phyloP scores from a whole-genome alignment of 2,113 vertebrate genomes.

The Rhombomys opimus region DNA sequence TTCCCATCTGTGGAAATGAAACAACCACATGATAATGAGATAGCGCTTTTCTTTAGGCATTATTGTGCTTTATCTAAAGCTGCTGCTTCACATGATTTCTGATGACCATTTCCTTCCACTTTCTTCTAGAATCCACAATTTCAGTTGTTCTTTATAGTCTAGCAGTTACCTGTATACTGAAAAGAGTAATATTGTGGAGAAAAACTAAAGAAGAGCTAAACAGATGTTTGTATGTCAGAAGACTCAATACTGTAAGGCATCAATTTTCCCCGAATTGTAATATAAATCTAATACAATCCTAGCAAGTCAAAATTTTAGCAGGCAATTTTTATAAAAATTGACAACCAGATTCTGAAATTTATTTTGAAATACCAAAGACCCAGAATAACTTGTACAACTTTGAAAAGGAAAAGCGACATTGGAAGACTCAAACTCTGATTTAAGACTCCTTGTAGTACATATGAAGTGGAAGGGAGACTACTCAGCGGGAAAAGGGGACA shows the following conservation, averaged over 20 bases:
- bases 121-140: not conserved
- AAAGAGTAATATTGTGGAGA: not conserved
- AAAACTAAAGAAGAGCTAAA: conserved; percentile 38
- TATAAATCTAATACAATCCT: not conserved
- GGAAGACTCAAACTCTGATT: not conserved
- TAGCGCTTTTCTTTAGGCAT: not conserved
- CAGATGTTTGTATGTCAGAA: conserved; percentile 24
- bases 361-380: conserved; percentile 9
- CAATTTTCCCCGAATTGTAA: conserved; percentile 6
- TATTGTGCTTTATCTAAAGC: not conserved
- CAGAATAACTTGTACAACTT: conserved; percentile 24
- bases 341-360: conserved; percentile 44
- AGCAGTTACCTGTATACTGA: not conserved
- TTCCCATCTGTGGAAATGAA: conserved; percentile 14
- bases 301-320: conserved; percentile 10
- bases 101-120: not conserved
- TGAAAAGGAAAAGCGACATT: conserved; percentile 30
- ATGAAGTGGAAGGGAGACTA: not conserved
- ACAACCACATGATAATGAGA: not conserved
- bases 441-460: not conserved
- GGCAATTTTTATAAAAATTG: conserved; percentile 8
- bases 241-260: not conserved
- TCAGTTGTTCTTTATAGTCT: not conserved
- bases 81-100: not conserved
- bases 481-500: not conserved